Conservation (phyloP, 2,888 invertebrate species). For the Cerastis leucographa region DNA sequence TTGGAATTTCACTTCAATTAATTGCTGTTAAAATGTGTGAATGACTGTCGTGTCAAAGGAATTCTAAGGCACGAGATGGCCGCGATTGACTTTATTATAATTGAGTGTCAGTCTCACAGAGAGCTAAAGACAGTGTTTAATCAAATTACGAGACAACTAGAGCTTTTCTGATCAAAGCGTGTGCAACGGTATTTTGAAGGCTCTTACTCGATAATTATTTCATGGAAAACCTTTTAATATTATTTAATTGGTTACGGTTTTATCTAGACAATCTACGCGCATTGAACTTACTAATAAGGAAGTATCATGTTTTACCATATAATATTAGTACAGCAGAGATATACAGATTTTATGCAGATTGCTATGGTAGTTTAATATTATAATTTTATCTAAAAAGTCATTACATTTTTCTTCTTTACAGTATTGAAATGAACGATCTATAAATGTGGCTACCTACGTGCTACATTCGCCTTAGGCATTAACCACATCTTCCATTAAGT, state of each 20-base stretch:
- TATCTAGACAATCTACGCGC: neutral
- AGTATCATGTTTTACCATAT: neutral
- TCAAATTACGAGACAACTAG: conserved; percentile 17
- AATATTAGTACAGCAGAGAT: too few species aligned
- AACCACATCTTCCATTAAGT: conserved; percentile 13
- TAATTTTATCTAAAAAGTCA: neutral
- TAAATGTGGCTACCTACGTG: neutral
- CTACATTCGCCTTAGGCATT: neutral
- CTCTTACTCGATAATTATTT: neutral
- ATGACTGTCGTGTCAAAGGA: conserved; percentile 33
- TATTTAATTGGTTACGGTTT: neutral
- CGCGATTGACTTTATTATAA: conserved; percentile 22
- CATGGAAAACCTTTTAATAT: neutral
- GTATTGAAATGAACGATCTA: neutral
- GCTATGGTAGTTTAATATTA: neutral
- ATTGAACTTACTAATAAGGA: conserved; percentile 1
- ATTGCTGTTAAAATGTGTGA: conserved; percentile 42
- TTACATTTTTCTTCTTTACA: neutral
- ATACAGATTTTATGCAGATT: too few species aligned
- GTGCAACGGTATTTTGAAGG: neutral
- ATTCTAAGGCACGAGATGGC: conserved; percentile 30
- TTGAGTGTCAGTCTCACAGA: conserved; percentile 7
- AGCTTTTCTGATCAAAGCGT: conserved; percentile 5
- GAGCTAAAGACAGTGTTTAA: conserved; percentile 1
- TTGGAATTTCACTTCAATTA: conserved; percentile 53